Evolutionary conservation across 2,888 invertebrate species (phyloP).

Genomic region (Rhynchonema sp.): DNA sequence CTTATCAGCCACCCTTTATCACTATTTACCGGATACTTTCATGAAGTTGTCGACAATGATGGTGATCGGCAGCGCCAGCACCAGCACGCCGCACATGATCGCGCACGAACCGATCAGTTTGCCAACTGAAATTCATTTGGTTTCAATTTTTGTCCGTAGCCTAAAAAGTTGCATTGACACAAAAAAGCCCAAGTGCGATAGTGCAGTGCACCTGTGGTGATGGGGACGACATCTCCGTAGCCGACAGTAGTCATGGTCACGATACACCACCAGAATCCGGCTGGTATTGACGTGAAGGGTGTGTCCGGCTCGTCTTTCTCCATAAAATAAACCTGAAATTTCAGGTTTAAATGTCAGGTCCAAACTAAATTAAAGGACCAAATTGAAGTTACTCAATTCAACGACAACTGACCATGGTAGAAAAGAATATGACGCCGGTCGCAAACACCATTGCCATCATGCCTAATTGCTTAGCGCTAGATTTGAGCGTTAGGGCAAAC

Average conservation of each 20-base stretch:
- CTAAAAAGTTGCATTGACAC: not conserved
- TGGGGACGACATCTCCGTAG: slow-evolving; percentile 24
- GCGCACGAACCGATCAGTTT: slow-evolving; percentile 24
- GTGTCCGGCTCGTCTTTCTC: slow-evolving; percentile 25
- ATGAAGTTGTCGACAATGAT: slow-evolving; percentile 28
- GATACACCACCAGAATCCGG: slow-evolving; percentile 26
- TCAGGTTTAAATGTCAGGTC: too few relatives aligned
- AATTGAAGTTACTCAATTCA: too few relatives aligned
- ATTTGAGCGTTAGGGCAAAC: slow-evolving; percentile 25
- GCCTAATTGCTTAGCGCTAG: slow-evolving; percentile 16
- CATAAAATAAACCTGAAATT: too few relatives aligned
- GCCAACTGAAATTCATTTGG: slow-evolving; percentile 14
- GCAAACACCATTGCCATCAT: slow-evolving; percentile 25
- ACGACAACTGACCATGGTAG: slow-evolving; percentile 26
- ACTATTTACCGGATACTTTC: slow-evolving; percentile 14
- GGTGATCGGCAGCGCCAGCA: slow-evolving; percentile 26
- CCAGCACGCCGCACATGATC: slow-evolving; percentile 26
- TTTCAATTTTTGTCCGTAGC: too few relatives aligned
- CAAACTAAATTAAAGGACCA: too few relatives aligned
- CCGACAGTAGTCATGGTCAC: slow-evolving; percentile 27
- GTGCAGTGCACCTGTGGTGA: slow-evolving; percentile 15
- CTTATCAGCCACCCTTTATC: too few relatives aligned
- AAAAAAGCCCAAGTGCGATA: not conserved
- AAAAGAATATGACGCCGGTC: slow-evolving; percentile 26
- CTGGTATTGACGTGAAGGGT: slow-evolving; percentile 25